phyloP scores from a whole-genome alignment of 2,888 invertebrate genomes.

The Cryptops parisi region DNA sequence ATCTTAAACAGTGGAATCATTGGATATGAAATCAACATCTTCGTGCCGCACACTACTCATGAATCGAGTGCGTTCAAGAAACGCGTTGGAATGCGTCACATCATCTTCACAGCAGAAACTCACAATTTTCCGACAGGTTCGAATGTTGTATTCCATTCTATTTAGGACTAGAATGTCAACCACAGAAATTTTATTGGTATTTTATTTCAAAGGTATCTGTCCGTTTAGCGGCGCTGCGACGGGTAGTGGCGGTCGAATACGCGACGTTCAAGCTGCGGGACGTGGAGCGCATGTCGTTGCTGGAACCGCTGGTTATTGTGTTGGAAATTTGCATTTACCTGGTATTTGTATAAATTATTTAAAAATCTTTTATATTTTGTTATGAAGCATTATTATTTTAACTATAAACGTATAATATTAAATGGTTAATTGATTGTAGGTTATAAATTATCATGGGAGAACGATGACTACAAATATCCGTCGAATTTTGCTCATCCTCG shows the following conservation, averaged over 20 bases:
- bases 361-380: not conserved
- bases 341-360: conserved; percentile 41
- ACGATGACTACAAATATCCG: conserved; percentile 56
- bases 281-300: conserved; percentile 87
- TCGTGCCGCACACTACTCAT: conserved; percentile 53
- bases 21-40: conserved; percentile 55
- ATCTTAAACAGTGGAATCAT: conserved; percentile 56
- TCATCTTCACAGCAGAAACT: conserved; percentile 96
- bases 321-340: conserved; percentile 81
- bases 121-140: conserved; percentile 88
- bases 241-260: conserved; percentile 87
- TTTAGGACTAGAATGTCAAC: not conserved
- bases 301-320: conserved; percentile 91
- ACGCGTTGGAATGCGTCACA: conserved; percentile 52
- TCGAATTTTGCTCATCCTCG: conserved; percentile 76
- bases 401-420: no score
- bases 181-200: not conserved
- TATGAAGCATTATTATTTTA: not conserved
- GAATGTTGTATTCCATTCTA: no score
- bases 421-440: conserved; percentile 42
- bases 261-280: conserved; percentile 92
- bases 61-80: conserved; percentile 43
- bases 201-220: conserved; percentile 49
- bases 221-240: conserved; percentile 98
- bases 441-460: conserved; percentile 79